Evolutionary conservation across 2,888 invertebrate genomes (phyloP).

Genomic region (Cryptosula pallasiana): DNA sequence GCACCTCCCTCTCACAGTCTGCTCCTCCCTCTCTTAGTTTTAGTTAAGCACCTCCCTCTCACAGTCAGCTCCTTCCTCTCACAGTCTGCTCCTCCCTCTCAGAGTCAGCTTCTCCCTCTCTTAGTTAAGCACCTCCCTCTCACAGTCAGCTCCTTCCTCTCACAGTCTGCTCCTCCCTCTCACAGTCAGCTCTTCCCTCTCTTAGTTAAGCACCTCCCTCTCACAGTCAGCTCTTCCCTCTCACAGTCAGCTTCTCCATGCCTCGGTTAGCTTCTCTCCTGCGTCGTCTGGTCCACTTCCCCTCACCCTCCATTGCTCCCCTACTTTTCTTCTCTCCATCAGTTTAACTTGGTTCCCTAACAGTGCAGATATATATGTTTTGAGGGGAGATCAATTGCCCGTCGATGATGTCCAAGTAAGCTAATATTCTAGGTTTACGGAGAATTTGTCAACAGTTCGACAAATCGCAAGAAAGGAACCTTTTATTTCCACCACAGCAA

Average conservation of each 20-base stretch:
- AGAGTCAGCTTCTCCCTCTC: not conserved
- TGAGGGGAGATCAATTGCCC: no score
- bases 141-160: not conserved
- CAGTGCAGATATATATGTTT: conserved; percentile 24
- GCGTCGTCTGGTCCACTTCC: no score
- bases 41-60: not conserved
- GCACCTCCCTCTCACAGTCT: not conserved
- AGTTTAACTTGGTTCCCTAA: not conserved
- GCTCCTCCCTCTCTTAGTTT: not conserved
- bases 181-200: not conserved
- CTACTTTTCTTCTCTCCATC: not conserved
- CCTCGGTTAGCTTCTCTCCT: not conserved
- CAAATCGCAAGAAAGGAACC: conserved; percentile 65
- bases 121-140: not conserved
- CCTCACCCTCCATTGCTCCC: not conserved
- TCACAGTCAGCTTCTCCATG: not conserved
- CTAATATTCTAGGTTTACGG: no score
- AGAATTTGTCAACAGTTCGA: conserved; percentile 46
- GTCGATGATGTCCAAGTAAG: no score
- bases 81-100: not conserved
- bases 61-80: not conserved
- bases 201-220: not conserved
- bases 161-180: not conserved
- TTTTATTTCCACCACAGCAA: conserved; percentile 95
- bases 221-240: not conserved